Evolutionary conservation across 2,113 vertebrate genomes (phyloP).

Genomic region (Micromys minutus): DNA sequence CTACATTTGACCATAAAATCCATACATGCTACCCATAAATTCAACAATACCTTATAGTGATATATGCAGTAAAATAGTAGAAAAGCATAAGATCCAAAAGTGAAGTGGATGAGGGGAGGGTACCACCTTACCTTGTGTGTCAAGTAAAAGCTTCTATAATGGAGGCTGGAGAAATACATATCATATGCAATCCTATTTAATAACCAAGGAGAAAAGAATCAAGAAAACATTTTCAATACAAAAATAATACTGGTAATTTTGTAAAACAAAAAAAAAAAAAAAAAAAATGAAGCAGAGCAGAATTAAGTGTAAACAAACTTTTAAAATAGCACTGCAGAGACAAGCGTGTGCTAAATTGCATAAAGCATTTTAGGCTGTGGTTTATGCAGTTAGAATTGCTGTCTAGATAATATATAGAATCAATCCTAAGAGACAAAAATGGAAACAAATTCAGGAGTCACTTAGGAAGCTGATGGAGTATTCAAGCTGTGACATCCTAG

Average conservation of each 20-base stretch:
- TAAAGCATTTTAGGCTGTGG: not conserved
- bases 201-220: not conserved
- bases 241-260: not conserved
- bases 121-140: not conserved
- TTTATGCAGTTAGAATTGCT: constrained; percentile 23
- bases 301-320: not conserved
- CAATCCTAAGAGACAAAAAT: not conserved
- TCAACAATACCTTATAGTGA: not conserved
- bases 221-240: not conserved
- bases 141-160: not conserved
- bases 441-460: not conserved
- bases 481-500: not conserved
- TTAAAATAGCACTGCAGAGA: not conserved
- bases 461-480: not conserved
- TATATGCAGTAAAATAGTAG: not conserved
- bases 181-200: not conserved
- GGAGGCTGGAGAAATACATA: not conserved
- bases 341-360: not conserved
- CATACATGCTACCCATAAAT: too few species aligned
- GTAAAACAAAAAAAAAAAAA: not conserved
- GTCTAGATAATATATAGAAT: not conserved
- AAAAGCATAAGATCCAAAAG: not conserved
- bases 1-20: not conserved
- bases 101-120: not conserved
- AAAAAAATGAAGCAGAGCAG: not conserved